phyloP scores from a whole-genome alignment of 2,888 invertebrate genomes.

The Oeneis ivallda region DNA sequence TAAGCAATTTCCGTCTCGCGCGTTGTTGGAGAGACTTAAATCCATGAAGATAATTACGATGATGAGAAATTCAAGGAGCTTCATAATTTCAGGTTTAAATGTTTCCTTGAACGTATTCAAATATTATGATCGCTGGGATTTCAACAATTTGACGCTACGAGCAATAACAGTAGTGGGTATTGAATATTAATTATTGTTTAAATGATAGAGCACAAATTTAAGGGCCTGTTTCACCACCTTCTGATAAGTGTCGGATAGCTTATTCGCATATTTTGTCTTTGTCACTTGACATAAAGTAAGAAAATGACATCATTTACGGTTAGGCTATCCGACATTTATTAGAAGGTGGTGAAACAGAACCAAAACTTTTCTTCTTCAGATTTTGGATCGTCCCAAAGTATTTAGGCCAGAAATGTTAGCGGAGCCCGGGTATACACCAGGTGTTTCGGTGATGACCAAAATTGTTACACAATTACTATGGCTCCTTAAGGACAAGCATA shows the following conservation, averaged over 20 bases:
- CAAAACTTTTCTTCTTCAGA: slow-evolving; percentile 42
- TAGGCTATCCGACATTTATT: not conserved
- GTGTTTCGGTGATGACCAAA: slow-evolving; percentile 69
- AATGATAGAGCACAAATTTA: too few relatives aligned
- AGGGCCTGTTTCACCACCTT: too few relatives aligned
- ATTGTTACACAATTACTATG: slow-evolving; percentile 59
- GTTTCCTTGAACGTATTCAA: slow-evolving; percentile 56
- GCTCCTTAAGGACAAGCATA: slow-evolving; percentile 59
- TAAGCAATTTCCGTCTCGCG: too few relatives aligned
- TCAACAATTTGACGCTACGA: slow-evolving; percentile 68
- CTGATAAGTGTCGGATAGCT: too few relatives aligned
- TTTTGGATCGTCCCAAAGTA: slow-evolving; percentile 51
- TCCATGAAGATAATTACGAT: not conserved
- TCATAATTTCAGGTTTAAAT: slow-evolving; percentile 54
- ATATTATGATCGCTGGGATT: slow-evolving; percentile 71
- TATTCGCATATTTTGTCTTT: too few relatives aligned
- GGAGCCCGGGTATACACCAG: slow-evolving; percentile 55
- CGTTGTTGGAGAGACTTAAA: not conserved
- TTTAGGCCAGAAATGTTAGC: slow-evolving; percentile 59
- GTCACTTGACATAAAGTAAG: too few relatives aligned
- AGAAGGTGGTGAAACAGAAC: too few relatives aligned
- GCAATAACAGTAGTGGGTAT: slow-evolving; percentile 63
- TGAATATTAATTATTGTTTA: not conserved
- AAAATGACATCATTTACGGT: too few relatives aligned
- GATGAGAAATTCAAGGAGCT: slow-evolving; percentile 38